Base-by-base conservation (phyloP, 2,888 invertebrate species). In the Chaetoderma sp. region DNA sequence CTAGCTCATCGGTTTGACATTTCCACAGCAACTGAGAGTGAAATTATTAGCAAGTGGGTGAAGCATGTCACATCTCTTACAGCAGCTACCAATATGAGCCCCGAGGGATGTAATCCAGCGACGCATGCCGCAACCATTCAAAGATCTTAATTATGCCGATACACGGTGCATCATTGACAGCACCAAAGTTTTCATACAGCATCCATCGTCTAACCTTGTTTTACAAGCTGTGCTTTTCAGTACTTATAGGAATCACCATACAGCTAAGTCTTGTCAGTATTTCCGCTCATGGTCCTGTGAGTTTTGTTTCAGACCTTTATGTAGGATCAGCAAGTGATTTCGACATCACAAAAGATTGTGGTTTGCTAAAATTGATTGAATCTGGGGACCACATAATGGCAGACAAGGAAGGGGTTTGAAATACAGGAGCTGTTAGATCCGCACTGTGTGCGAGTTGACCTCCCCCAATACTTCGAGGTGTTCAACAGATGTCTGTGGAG, bases 351-450 rank as follows among this genome's bases (percentile, higher is more conserved):
- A 39, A 57, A 28, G 10, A 27, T 2, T 57, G 36, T 58, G 67
- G 71, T 1, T 1, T 74, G 4, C 23, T 71, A 1, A 65, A 68
- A 23, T 45, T 71, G 13, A 60, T 62, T 39, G 71, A 74, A 45
- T 6, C 30, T 32, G 70, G 70, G 16, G 72, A 74, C 50, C 60
- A 60, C 23, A 64, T 74, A 0, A 73, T 73, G 71, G 71, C 66
- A 4, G 73, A 74, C 33, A 73, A 68, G 27, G 71, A n/a, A n/a
- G n/a, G n/a, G n/a, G n/a, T n/a, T n/a, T n/a, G n/a, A n/a, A n/a
- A n/a, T n/a, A n/a, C n/a, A n/a, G n/a, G n/a, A n/a, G n/a, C n/a
- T n/a, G n/a, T n/a, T n/a, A n/a, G n/a, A n/a, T n/a, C n/a, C n/a
- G n/a, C n/a, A n/a, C n/a, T n/a, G n/a, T n/a, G n/a, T n/a, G n/a